Evolutionary conservation across 2,113 vertebrate genomes (phyloP), one percentile per base, ranked within the genome.

Genomic region (Agelaius tricolor): DNA sequence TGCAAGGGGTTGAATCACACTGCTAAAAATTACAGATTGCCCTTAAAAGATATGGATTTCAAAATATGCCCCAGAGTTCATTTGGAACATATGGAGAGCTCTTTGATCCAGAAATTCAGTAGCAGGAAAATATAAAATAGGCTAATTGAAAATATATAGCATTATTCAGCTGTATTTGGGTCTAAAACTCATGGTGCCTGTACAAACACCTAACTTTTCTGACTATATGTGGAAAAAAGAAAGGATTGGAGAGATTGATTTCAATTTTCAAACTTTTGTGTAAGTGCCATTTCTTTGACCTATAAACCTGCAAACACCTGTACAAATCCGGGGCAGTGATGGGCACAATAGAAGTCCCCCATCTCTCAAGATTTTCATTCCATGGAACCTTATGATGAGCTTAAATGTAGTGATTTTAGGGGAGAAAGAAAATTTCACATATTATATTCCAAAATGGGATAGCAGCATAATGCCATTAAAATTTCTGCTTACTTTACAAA

Each of bases 351-450:
- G 20, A 37, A 61, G 8, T 13, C 23, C 51, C 11, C 6, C 39
- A 87, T 0, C 20, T 68, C 24, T 62, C 35, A 39, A 66, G n/a
- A 47, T 47, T 71, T 80, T 71, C 13, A 21, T 47, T 59, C 33
- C 33, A 23, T 44, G 8, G 33, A 88, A 79, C 20, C 6, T 77
- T 44, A 62, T 51, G 18, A 26, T 3, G 22, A 71, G 4, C 15
- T 59, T 62, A 62, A 82, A 77, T 4, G 1, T 37, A 4, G 1
- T 9, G 2, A 30, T 43, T 84, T 41, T 13, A 1, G 1, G 6
- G 18, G 23, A 61, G 17, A 65, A 76, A 54, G 5, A 69, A 47
- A 41, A 37, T 21, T 41, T 68, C 24, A 37, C 17, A 8, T 44
- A 30, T 35, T 67, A 19, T 12, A 26, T 27, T 69, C 8, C 57